A percentile compares a stretch with the other conserved stretches of the same genome.
Conservation (phyloP, 2,888 invertebrate genomes). For the Flexamia atlantica region DNA sequence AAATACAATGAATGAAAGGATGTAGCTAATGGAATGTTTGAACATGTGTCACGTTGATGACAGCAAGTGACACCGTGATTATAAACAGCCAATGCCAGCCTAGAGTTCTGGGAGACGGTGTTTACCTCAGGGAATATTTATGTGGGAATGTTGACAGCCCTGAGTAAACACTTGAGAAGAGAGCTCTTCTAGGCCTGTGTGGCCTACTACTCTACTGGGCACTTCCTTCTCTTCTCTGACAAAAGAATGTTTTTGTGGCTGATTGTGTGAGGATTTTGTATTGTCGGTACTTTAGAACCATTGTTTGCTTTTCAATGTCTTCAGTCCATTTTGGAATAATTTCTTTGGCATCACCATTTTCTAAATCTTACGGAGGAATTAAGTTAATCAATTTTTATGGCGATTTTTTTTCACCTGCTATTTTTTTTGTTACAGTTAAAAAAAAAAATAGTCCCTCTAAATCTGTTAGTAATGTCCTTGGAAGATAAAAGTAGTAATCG, state of each 20-base stretch:
- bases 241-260: neutral
- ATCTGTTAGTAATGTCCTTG: too few relatives aligned
- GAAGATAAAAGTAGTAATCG: too few relatives aligned
- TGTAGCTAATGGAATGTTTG: slow-evolving; percentile 24
- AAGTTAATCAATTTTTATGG: too few relatives aligned
- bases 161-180: slow-evolving; percentile 21
- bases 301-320: too few relatives aligned
- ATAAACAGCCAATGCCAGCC: neutral
- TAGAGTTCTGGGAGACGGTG: slow-evolving; percentile 9
- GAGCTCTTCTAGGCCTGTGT: slow-evolving; percentile 29
- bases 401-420: too few relatives aligned
- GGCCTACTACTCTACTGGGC: too few relatives aligned
- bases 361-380: too few relatives aligned
- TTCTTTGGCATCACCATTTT: too few relatives aligned
- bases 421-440: too few relatives aligned
- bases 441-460: too few relatives aligned
- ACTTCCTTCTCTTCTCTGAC: neutral
- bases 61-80: slow-evolving; percentile 2
- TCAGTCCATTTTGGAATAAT: too few relatives aligned
- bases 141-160: slow-evolving; percentile 48
- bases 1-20: neutral
- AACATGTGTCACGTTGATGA: slow-evolving; percentile 36
- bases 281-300: too few relatives aligned
- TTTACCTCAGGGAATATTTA: slow-evolving; percentile 34
- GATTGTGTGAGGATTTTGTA: neutral